phyloP scores from a whole-genome alignment of 2,113 vertebrate genomes.

The Sturnira hondurensis region DNA sequence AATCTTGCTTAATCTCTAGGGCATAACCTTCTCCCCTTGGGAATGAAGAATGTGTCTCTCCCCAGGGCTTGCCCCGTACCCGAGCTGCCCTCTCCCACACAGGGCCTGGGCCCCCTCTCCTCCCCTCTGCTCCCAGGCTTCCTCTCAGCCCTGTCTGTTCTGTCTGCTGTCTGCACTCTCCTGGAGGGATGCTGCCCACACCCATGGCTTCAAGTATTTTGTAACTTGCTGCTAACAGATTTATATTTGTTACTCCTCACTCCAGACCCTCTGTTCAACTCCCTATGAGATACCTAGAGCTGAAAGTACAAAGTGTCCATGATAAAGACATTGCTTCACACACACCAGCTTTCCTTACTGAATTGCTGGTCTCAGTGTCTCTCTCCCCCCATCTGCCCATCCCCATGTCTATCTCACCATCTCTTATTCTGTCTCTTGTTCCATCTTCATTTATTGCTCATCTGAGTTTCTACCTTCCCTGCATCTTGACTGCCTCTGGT shows the following conservation, averaged over 20 bases:
- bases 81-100: not conserved
- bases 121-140: not conserved
- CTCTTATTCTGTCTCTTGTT: not conserved
- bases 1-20: not conserved
- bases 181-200: not conserved
- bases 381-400: not conserved
- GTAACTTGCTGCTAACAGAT: not conserved
- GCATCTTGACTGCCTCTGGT: not conserved
- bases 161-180: not conserved
- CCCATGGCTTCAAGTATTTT: not conserved
- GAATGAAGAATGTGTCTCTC: not conserved
- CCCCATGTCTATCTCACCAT: not conserved
- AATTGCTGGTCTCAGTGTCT: not conserved
- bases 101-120: not conserved
- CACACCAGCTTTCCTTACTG: not conserved
- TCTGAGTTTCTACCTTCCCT: not conserved
- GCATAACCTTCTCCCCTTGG: not conserved
- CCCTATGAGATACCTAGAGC: not conserved
- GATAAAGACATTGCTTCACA: not conserved
- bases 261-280: not conserved
- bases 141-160: not conserved
- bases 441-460: not conserved
- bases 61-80: not conserved
- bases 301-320: not conserved
- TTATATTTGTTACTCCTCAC: not conserved